These are phyloP conservation scores for Xiphophorus hellerii DNA, from an alignment of 2,113 vertebrate genomes.

Conservation along the genomic window DNA sequence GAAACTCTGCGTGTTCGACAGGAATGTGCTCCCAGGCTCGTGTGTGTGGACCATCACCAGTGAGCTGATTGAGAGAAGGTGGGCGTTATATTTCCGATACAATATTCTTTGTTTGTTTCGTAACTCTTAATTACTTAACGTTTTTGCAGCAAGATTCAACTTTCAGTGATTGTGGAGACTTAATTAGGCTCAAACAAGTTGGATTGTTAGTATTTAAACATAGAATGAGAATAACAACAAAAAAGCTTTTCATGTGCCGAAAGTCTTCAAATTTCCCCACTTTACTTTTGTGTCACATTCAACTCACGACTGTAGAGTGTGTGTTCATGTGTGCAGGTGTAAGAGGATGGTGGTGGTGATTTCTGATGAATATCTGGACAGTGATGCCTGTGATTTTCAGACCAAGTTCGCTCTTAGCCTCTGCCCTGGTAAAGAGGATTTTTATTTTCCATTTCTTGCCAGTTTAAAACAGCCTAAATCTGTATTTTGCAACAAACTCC, in stretches of 20 bases:
- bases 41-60: conserved; percentile 96
- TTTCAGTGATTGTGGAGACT: too few species aligned
- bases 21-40: conserved; percentile 93
- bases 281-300: conserved; percentile 1
- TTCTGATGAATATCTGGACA: conserved; percentile 95
- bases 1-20: conserved; percentile 95
- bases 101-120: too few species aligned
- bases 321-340: conserved; percentile 79
- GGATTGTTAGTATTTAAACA: neutral
- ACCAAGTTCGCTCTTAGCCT: conserved; percentile 98
- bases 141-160: too few species aligned
- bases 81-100: neutral
- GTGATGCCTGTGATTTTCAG: conserved; percentile 96
- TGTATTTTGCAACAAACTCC: too few species aligned
- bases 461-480: neutral
- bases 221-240: neutral
- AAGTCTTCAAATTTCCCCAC: neutral
- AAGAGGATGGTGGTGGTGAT: conserved; percentile 95
- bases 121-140: too few species aligned
- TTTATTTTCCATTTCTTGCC: neutral
- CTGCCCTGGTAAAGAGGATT: conserved; percentile 84
- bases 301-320: neutral
- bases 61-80: conserved; percentile 96
- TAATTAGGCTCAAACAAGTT: neutral
- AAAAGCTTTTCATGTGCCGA: too few species aligned